Evolutionary conservation across 64 coral and sea anemone genomes (phyloP), one percentile per base, ranked within the genome.

Genomic region (Actinia tenebrosa): DNA sequence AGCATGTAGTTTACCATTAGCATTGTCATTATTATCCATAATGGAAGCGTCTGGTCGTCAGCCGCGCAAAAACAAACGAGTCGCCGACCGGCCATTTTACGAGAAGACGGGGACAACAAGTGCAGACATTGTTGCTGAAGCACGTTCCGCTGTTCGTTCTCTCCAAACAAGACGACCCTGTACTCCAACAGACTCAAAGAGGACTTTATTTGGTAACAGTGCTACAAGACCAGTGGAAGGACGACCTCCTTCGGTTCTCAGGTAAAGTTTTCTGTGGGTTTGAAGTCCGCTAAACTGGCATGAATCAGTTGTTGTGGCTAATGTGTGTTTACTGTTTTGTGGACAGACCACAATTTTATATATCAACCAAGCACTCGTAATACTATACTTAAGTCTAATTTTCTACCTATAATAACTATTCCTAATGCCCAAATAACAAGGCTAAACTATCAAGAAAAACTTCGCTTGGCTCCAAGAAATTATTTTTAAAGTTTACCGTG

Each of bases 41-140:
- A 85, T 85, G 83, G 83, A 85, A 61, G 8, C 23, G 16, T 85
- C 56, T 59, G 60, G 25, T 11, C 83, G 83, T 27, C 22, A 85
- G 26, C 83, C 83, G 26, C 53, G 83, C 17, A 92, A 86, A 83
- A 79, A 22, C 4, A 75, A 87, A 37, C 60, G 86, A 17, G 60
- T 53, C 37, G 56, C 60, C 11, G 80, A 53, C 61, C 90, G 90
- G 26, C 90, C 90, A 13, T 92, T 92, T 71, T 92, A 92, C 44
- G 90, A 53, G 59, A 84, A 83, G 14, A 53, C 86, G 0, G 90
- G 90, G 11, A 77, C 77, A 80, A 92, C 90, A 60, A 92, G 90
- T 82, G 85, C 90, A 77, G 86, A 92, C 44, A 92, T 92, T 27
- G 80, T 92, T 46, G 79, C 90, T 22, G 90, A 92, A 50, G 90